Evolutionary conservation across 2,888 invertebrate genomes (phyloP).

Genomic region (Sericinus montela): DNA sequence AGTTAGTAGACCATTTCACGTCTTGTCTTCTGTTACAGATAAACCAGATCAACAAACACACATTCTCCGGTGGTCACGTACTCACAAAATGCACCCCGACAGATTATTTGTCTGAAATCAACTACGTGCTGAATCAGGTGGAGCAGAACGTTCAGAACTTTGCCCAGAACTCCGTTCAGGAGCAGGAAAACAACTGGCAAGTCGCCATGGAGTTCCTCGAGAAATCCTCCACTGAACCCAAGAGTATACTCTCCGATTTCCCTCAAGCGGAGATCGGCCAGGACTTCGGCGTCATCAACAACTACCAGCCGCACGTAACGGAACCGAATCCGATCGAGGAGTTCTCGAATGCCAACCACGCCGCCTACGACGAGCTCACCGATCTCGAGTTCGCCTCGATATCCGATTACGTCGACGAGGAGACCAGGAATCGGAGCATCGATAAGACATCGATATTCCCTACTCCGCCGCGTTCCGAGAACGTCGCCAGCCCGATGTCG

Average conservation of each 20-base stretch:
- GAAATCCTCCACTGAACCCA: slow-evolving; percentile 25
- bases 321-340: slow-evolving; percentile 34
- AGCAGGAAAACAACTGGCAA: slow-evolving; percentile 35
- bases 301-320: slow-evolving; percentile 6
- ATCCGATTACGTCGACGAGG: slow-evolving; percentile 23
- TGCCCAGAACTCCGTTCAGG: slow-evolving; percentile 37
- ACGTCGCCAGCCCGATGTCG: slow-evolving; percentile 49
- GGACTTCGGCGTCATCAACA: slow-evolving; percentile 15
- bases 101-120: slow-evolving; percentile 39
- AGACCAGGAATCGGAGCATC: background rate
- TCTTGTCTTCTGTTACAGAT: slow-evolving; percentile 38
- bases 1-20: too few relatives aligned
- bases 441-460: slow-evolving; percentile 33
- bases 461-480: slow-evolving; percentile 57
- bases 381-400: slow-evolving; percentile 23
- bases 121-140: slow-evolving; percentile 37
- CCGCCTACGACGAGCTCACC: slow-evolving; percentile 29
- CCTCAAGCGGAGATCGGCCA: slow-evolving; percentile 21
- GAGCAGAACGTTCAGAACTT: slow-evolving; percentile 39
- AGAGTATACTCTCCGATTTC: slow-evolving; percentile 30
- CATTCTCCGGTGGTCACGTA: slow-evolving; percentile 56
- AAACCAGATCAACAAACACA: slow-evolving; percentile 50
- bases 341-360: slow-evolving; percentile 27
- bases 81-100: slow-evolving; percentile 39
- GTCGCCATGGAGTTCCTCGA: slow-evolving; percentile 46